Percentiles rank a stretch among this genome's conserved stretches.
These are phyloP conservation scores for Pleuronectes platessa DNA, from an alignment of 2,113 vertebrate species.

Conservation along the genomic window DNA sequence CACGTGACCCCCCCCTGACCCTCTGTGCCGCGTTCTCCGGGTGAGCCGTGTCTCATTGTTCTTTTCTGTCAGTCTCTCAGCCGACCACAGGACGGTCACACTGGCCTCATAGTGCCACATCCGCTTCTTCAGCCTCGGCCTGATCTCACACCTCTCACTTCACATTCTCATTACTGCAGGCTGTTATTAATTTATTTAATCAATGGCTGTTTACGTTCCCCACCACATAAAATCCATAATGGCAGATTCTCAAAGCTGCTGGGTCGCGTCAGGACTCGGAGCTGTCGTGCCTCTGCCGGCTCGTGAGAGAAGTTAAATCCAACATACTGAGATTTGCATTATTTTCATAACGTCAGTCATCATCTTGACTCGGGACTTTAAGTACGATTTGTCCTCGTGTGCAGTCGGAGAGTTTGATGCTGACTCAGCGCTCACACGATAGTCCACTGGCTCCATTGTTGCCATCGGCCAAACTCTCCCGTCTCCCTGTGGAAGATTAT, in stretches of 20 bases:
- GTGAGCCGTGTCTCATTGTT: conserved; percentile 59
- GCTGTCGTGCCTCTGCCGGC: neutral
- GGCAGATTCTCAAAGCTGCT: conserved; percentile 41
- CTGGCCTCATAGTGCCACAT: conserved; percentile 72
- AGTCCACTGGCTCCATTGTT: conserved; percentile 35
- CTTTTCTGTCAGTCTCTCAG: conserved; percentile 46
- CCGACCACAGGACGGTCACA: conserved; percentile 31
- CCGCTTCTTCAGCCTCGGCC: conserved; percentile 29
- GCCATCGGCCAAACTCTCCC: conserved; percentile 49
- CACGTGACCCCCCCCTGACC: conserved; percentile 54
- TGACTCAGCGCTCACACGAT: conserved; percentile 39
- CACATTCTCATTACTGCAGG: conserved; percentile 53
- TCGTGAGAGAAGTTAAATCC: conserved; percentile 9
- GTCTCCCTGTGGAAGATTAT: conserved; percentile 55
- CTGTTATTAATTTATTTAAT: conserved; percentile 74
- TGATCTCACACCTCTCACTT: conserved; percentile 72
- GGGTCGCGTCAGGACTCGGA: conserved; percentile 23
- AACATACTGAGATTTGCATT: neutral
- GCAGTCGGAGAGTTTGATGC: conserved; percentile 1
- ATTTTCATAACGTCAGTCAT: neutral
- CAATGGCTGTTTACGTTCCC: conserved; percentile 46
- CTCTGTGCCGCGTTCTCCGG: conserved; percentile 28
- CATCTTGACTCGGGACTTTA: conserved; percentile 4
- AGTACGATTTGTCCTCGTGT: conserved; percentile 11
- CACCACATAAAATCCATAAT: conserved; percentile 26